Conservation (phyloP, 2,888 invertebrate species). For the Ephialtes manifestator region DNA sequence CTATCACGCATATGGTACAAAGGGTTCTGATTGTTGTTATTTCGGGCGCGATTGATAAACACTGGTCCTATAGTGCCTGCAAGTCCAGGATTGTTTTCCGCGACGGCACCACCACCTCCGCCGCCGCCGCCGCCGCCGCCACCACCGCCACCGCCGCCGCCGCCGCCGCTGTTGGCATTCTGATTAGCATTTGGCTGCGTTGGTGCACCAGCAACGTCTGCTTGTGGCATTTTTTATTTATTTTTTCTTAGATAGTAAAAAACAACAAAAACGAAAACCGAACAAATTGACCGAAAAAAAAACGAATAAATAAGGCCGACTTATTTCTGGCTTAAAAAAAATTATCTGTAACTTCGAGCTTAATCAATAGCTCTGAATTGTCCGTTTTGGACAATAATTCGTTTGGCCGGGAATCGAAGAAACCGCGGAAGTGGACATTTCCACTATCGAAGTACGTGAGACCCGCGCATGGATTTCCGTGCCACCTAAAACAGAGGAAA, state of each 20-base stretch:
- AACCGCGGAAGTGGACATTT: constrained; percentile 50
- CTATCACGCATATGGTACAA: constrained; percentile 95
- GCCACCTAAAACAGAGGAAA: constrained; percentile 35
- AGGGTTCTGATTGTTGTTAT: constrained; percentile 89
- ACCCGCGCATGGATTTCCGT: neutral
- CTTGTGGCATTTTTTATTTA: constrained; percentile 78
- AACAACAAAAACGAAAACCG: neutral
- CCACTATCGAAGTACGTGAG: constrained; percentile 18
- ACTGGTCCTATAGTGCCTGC: constrained; percentile 72
- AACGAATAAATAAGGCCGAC: neutral
- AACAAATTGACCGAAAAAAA: neutral
- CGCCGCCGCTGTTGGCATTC: constrained; percentile 71
- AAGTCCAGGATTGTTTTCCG: constrained; percentile 75
- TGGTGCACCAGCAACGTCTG: constrained; percentile 75
- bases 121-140: constrained; percentile 1
- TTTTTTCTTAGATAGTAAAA: neutral
- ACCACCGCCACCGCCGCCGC: constrained; percentile 11
- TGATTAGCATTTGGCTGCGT: constrained; percentile 77
- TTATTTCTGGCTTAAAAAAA: constrained; percentile 22
- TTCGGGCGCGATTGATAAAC: constrained; percentile 81
- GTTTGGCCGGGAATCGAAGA: constrained; percentile 14
- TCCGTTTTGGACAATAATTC: constrained; percentile 14
- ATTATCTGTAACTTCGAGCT: neutral
- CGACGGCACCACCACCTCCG: constrained; percentile 27
- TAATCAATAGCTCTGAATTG: constrained; percentile 24